Base-by-base conservation (phyloP, 1,140 invertebrate species). In the Helicoverpa armigera region DNA sequence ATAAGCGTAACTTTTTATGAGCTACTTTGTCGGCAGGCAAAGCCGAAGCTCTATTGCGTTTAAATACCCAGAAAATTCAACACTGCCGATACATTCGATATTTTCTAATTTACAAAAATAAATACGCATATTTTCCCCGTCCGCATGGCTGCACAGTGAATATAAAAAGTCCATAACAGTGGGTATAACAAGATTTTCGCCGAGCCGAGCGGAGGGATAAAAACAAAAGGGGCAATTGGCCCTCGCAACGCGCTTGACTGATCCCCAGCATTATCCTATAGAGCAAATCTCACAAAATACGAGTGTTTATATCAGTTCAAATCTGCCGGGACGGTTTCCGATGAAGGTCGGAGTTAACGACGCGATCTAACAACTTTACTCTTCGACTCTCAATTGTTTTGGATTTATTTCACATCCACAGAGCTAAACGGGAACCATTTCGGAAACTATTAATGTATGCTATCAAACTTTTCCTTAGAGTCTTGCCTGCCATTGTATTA, bases 191-290 rank as follows among this genome's bases (percentile, higher is more conserved):
- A 89, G 87, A 89, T 89, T 90, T 89, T 82, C 82, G 67, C 67
- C 74, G 79, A 83, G 63, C 63, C 74, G 76, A 83, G 80, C 70
- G 76, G 79, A 79, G 76, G 87, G 83, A 85, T 89, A 83, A 86
- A 88, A 87, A 90, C 89, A 89, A 88, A 89, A 82, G 85, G 87
- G 83, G 76, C 85, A 86, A 86, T 89, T 90, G 86, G 84, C 81
- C 83, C 86, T 82, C 78, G 75, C 78, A 85, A 81, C 82, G 83
- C 84, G 88, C 87, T 88, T 84, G 85, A 86, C 82, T 90, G 87
- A 89, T 89, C 87, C 87, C 80, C 85, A 63, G 79, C 80, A 86
- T 86, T 84, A 89, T 89, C 86, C 88, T 86, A 82, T 83, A 81
- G 74, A 85, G 82, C 81, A 84, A 82, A 88, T 85, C 83, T 84